A percentile compares a stretch with the other conserved stretches of the same genome.
Evolutionary conservation across 2,113 vertebrate genomes (phyloP).

Genomic region (Bubalus kerabau): DNA sequence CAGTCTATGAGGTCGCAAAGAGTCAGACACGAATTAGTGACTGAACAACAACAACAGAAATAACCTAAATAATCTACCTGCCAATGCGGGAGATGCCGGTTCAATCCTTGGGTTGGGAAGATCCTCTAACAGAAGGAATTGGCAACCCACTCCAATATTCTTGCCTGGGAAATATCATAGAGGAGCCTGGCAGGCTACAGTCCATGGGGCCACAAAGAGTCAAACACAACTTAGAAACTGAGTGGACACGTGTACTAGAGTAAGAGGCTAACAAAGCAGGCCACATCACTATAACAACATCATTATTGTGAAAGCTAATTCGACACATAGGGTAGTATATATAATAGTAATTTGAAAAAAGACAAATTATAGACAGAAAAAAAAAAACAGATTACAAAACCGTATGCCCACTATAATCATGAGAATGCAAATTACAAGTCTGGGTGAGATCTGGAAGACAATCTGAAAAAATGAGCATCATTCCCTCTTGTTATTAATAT

Average conservation of each 20-base stretch:
- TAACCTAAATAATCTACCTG: not conserved
- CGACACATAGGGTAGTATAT: not conserved
- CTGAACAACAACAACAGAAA: not conserved
- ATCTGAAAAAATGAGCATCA: not conserved
- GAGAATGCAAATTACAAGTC: not conserved
- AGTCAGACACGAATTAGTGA: not conserved
- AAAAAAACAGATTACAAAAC: not conserved
- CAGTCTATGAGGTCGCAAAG: not conserved
- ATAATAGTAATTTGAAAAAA: not conserved
- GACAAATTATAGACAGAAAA: not conserved
- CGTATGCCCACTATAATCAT: not conserved
- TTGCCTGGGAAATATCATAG: not conserved
- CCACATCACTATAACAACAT: not conserved
- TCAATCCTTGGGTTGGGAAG: not conserved
- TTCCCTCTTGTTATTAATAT: not conserved
- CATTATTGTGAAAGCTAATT: not conserved
- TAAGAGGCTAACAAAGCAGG: not conserved
- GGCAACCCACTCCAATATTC: not conserved
- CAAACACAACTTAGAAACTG: not conserved
- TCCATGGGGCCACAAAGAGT: not conserved
- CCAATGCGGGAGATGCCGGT: not conserved
- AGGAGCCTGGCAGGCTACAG: not conserved
- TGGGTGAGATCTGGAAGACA: not conserved
- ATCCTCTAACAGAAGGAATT: not conserved
- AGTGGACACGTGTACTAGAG: not conserved